Conservation (phyloP, 2,888 invertebrate species). For the Clitarchus hookeri region DNA sequence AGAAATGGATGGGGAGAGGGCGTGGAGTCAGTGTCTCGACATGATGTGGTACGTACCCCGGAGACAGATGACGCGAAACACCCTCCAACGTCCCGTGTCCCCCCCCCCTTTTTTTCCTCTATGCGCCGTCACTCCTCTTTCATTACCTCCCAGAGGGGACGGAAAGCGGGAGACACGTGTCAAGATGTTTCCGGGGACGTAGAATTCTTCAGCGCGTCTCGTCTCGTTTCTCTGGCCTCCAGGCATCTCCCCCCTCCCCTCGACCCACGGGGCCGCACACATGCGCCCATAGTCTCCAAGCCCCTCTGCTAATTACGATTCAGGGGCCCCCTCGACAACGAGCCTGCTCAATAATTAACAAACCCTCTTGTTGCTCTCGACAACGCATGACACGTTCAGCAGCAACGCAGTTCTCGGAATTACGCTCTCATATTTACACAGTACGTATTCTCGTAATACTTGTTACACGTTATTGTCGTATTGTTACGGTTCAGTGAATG, state of each 20-base stretch:
- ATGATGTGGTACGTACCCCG: neutral
- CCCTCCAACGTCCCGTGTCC: neutral
- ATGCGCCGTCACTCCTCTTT: no score
- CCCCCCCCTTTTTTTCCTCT: neutral
- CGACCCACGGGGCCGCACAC: no score
- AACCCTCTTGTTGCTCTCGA: no score
- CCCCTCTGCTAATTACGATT: neutral
- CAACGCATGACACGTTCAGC: no score
- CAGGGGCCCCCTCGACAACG: neutral
- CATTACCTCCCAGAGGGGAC: neutral
- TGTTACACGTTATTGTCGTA: no score
- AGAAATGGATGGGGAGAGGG: no score
- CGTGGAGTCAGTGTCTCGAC: neutral
- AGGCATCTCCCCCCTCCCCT: neutral
- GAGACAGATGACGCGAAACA: neutral
- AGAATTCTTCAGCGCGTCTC: neutral
- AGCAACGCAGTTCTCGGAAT: no score
- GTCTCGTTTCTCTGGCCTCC: neutral
- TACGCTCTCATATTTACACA: no score
- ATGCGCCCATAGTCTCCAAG: no score
- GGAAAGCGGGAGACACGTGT: neutral
- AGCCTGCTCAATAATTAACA: neutral
- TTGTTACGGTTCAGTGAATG: no score
- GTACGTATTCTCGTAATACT: no score
- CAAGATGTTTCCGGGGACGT: neutral